phyloP scores from a whole-genome alignment of 2,113 vertebrate genomes.

The Theristicus caerulescens region DNA sequence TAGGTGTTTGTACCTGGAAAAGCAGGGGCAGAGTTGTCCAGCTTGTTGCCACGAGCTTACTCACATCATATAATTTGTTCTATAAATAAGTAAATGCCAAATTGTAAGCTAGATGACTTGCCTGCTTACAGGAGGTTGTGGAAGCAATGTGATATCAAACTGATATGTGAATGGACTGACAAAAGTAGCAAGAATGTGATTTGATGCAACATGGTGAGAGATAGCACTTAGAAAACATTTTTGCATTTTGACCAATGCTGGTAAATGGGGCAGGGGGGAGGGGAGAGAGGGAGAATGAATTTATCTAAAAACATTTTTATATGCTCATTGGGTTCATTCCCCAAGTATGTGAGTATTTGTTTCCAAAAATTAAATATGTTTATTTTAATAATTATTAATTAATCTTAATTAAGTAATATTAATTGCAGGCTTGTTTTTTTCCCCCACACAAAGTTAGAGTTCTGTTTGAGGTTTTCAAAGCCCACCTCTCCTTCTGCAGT shows the following conservation, averaged over 20 bases:
- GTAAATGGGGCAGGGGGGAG: neutral
- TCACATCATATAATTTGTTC: neutral
- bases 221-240: neutral
- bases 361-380: neutral
- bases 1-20: neutral
- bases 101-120: neutral
- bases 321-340: neutral
- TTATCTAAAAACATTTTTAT: neutral
- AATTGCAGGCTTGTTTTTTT: neutral
- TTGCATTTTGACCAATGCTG: neutral
- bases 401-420: too few species aligned
- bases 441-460: neutral
- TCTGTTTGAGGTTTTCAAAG: neutral
- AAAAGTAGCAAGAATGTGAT: neutral
- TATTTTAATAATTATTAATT: too few species aligned
- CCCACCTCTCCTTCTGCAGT: neutral
- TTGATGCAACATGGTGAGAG: neutral
- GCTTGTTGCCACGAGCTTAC: neutral
- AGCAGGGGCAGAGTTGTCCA: neutral
- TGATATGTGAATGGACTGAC: neutral
- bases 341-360: neutral
- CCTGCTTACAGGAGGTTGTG: neutral
- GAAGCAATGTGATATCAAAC: neutral
- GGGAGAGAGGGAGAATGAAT: neutral
- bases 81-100: neutral